phyloP scores from a whole-genome alignment of 1,140 invertebrate species.

The silkworm (Bombyx mori) region ASM3026992v2 NC_085130.1:6816501-6817000 shows the following conservation, averaged over 20 bases:
- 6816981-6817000: too few relatives aligned
- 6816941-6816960: too few relatives aligned
- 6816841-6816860: neutral
- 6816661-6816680: slow-evolving; percentile 46
- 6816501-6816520: slow-evolving; percentile 6
- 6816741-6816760: slow-evolving; percentile 51
- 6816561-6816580: slow-evolving; percentile 83
- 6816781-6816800: slow-evolving; percentile 44
- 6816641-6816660: slow-evolving; percentile 44
- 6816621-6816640: slow-evolving; percentile 50
- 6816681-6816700: slow-evolving; percentile 73
- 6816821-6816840: slow-evolving; percentile 17
- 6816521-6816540: slow-evolving; percentile 9
- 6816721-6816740: slow-evolving; percentile 31
- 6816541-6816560: slow-evolving; percentile 86
- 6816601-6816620: slow-evolving; percentile 52
- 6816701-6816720: slow-evolving; percentile 63
- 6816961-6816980: too few relatives aligned
- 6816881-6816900: slow-evolving; percentile 2
- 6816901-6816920: neutral
- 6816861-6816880: slow-evolving; percentile 5
- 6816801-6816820: slow-evolving; percentile 39
- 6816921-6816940: too few relatives aligned
- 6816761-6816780: slow-evolving; percentile 30
- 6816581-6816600: slow-evolving; percentile 72